Percentiles rank a stretch among this genome's conserved stretches.
These are phyloP conservation scores for Sisyra terminalis DNA, from an alignment of 2,888 invertebrate genomes.

Conservation along the genomic window DNA sequence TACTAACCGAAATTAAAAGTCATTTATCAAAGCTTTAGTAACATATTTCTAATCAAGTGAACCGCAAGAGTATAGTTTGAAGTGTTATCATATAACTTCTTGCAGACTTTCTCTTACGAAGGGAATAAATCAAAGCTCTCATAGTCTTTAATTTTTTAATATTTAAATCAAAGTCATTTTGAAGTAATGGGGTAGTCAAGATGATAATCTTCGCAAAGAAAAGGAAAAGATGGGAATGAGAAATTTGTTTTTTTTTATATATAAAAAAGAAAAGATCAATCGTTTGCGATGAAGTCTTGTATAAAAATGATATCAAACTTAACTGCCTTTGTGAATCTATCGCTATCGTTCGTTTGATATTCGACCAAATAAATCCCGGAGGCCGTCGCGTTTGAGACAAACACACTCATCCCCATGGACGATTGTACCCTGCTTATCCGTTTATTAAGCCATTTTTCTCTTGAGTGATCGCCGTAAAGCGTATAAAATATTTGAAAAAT, in stretches of 20 bases:
- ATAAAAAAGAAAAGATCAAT: constrained; percentile 7
- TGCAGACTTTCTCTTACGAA: no score
- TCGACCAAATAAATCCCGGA: background rate
- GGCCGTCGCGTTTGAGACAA: background rate
- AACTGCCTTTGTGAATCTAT: constrained; percentile 8
- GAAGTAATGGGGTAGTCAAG: no score
- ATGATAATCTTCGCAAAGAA: no score
- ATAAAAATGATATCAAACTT: constrained; percentile 6
- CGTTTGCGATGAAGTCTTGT: constrained; percentile 7
- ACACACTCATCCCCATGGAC: constrained; percentile 11
- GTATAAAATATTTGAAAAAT: constrained; percentile 9
- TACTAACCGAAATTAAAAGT: no score
- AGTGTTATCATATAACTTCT: no score
- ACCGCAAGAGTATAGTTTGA: background rate
- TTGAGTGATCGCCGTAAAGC: constrained; percentile 10
- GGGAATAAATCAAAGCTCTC: no score
- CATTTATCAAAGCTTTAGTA: background rate
- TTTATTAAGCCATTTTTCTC: constrained; percentile 24
- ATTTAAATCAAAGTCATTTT: no score
- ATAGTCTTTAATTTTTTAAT: no score
- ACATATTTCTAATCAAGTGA: no score
- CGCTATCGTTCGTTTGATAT: constrained; percentile 4
- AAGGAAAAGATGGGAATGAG: no score
- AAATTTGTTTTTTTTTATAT: no score
- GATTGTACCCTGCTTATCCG: constrained; percentile 20